These are phyloP conservation scores for Orthosia cruda DNA, from an alignment of 2,888 invertebrate species.

Conservation along the genomic window DNA sequence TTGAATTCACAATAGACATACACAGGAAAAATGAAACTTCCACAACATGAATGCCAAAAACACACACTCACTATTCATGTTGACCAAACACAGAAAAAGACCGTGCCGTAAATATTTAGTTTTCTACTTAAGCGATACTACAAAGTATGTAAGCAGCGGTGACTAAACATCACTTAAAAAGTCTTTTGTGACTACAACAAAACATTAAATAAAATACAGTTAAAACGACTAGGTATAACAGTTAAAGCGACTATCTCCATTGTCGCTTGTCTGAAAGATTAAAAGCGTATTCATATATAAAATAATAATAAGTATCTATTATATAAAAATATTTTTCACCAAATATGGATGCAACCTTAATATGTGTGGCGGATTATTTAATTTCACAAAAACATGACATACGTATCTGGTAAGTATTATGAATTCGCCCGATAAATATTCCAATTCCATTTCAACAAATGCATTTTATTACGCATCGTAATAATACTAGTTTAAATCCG, in stretches of 20 bases:
- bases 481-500: not conserved
- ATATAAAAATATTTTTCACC: no score
- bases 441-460: not conserved
- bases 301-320: no score
- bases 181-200: not conserved
- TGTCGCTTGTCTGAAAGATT: not conserved
- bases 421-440: not conserved
- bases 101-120: constrained; percentile 4
- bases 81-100: not conserved
- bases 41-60: not conserved
- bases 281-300: not conserved
- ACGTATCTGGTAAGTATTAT: not conserved
- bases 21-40: not conserved
- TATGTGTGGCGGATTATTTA: not conserved
- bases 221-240: not conserved
- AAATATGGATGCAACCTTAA: no score
- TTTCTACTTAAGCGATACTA: not conserved
- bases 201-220: constrained; percentile 1
- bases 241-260: not conserved
- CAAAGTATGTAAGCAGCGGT: no score
- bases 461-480: not conserved
- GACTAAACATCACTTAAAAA: not conserved
- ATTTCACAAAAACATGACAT: not conserved
- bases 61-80: constrained; percentile 6
- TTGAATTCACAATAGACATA: no score